Conservation (phyloP, 2,797 vertebrate species). For the Danio aesculapii region DNA sequence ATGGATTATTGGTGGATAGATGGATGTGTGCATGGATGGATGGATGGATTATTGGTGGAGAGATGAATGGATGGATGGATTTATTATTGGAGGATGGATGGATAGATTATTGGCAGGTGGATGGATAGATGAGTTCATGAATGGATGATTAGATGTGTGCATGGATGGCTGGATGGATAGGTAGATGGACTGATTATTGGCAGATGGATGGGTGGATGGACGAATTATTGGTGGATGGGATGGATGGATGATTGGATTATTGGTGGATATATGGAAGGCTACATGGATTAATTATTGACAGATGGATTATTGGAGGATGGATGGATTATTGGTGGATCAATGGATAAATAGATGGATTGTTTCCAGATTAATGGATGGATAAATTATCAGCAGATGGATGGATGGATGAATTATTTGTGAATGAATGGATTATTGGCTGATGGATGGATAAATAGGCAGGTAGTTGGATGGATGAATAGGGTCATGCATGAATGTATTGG, state of each 20-base stretch:
- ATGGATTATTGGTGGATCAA: background rate
- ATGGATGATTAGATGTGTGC: too few relatives aligned
- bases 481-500: rapidly evolving
- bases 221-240: too few relatives aligned
- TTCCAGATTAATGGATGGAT: background rate
- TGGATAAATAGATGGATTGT: background rate
- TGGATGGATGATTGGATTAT: too few relatives aligned
- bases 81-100: background rate
- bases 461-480: background rate
- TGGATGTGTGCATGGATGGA: background rate
- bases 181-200: background rate
- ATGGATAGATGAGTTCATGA: too few relatives aligned
- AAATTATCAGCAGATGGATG: too few relatives aligned
- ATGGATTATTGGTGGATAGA: background rate
- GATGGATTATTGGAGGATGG: background rate
- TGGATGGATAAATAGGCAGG: background rate
- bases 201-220: rapidly evolving
- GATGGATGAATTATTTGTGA: too few relatives aligned
- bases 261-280: background rate
- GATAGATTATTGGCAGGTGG: too few relatives aligned
- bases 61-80: too few relatives aligned
- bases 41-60: background rate
- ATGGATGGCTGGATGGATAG: too few relatives aligned
- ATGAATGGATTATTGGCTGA: background rate
- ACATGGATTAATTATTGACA: too few relatives aligned